phyloP scores from a whole-genome alignment of 2,888 invertebrate species.

The Andrena haemorrhoa region DNA sequence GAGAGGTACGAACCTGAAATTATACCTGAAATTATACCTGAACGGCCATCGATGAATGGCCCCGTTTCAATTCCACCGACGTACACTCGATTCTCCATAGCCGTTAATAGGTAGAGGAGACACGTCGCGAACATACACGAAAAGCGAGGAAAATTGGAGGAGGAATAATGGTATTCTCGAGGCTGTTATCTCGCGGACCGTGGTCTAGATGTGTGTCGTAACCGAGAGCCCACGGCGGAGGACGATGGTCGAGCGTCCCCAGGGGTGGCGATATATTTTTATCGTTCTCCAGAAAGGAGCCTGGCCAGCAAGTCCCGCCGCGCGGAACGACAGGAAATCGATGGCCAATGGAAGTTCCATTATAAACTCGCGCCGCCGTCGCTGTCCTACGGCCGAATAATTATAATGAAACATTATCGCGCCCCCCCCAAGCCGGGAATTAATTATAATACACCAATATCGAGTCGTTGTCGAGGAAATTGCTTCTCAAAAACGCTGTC shows the following conservation, averaged over 20 bases:
- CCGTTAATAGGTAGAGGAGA: not conserved
- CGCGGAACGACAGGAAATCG: slow-evolving; percentile 63
- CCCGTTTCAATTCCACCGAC: too few relatives aligned
- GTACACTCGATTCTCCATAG: not conserved
- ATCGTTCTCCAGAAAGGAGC: slow-evolving; percentile 52
- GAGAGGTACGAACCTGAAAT: too few relatives aligned
- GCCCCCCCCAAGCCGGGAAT: slow-evolving; percentile 30
- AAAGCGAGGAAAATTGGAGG: slow-evolving; percentile 12
- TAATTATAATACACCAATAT: slow-evolving; percentile 35
- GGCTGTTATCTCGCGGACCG: slow-evolving; percentile 23
- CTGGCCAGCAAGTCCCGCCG: slow-evolving; percentile 44
- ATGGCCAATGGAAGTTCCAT: slow-evolving; percentile 62
- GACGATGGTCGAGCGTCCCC: slow-evolving; percentile 45
- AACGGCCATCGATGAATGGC: too few relatives aligned
- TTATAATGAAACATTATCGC: slow-evolving; percentile 48
- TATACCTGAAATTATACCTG: too few relatives aligned
- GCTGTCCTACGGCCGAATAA: slow-evolving; percentile 30
- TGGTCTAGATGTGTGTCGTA: slow-evolving; percentile 24
- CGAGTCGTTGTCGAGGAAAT: slow-evolving; percentile 10
- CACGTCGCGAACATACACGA: not conserved
- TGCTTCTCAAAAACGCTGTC: not conserved
- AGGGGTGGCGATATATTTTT: slow-evolving; percentile 53
- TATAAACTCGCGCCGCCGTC: slow-evolving; percentile 48
- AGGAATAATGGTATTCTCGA: slow-evolving; percentile 12
- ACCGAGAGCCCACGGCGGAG: slow-evolving; percentile 17